Evolutionary conservation across 1,140 invertebrate genomes (phyloP).

Genomic region (Adelges cooleyi): DNA sequence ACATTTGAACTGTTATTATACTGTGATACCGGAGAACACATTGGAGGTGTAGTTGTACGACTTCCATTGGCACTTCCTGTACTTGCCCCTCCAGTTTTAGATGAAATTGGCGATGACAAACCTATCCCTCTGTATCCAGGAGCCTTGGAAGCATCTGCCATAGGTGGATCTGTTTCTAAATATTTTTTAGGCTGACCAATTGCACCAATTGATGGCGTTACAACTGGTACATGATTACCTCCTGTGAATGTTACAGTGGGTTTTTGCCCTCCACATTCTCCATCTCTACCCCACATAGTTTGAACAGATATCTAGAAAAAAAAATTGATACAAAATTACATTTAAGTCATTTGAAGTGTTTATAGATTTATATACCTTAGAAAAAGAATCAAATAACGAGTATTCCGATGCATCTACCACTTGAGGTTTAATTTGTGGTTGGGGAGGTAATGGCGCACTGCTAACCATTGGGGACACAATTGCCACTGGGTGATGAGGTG

Average conservation of each 20-base stretch:
- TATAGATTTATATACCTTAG: not conserved
- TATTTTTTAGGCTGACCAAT: constrained; percentile 39
- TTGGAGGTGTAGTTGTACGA: constrained; percentile 15
- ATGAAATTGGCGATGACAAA: constrained; percentile 53
- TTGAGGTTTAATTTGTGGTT: constrained; percentile 12
- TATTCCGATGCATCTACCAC: constrained; percentile 18
- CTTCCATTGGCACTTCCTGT: constrained; percentile 8
- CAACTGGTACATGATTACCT: constrained; percentile 16
- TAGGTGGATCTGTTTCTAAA: constrained; percentile 45
- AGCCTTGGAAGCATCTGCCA: constrained; percentile 64
- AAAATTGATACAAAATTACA: not conserved
- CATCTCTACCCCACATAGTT: constrained; percentile 54
- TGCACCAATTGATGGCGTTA: constrained; percentile 5
- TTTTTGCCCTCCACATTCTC: constrained; percentile 42
- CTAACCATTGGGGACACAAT: constrained; percentile 23
- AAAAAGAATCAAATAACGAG: constrained; percentile 24
- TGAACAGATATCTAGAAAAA: constrained; percentile 43
- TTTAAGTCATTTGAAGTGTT: not conserved
- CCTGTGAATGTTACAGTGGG: constrained; percentile 31
- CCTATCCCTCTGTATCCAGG: constrained; percentile 63
- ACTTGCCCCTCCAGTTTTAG: constrained; percentile 32
- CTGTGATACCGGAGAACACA: constrained; percentile 35
- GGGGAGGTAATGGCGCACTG: constrained; percentile 6
- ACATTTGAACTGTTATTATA: constrained; percentile 43
- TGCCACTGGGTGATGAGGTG: constrained; percentile 1